Base-by-base conservation (phyloP, 2,113 vertebrate genomes). In the Phaetusa simplex region DNA sequence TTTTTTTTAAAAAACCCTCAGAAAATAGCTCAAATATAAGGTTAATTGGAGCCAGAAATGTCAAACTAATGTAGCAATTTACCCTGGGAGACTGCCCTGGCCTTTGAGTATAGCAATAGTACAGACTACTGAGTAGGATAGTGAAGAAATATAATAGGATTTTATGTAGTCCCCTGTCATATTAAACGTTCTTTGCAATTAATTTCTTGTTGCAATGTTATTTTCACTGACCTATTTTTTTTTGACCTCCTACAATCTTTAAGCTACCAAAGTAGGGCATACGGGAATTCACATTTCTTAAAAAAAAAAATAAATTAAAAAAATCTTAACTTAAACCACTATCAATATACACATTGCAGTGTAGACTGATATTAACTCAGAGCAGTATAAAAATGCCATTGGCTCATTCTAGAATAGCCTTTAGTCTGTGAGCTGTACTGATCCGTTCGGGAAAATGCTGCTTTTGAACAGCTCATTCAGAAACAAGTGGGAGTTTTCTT, bases 1-100 rank as follows among this genome's bases (percentile, higher is more conserved):
- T 98, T 98, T 97, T 95, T 90, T 91, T 1, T 11, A 97, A 96
- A 78, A 96, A 96, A 89, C 91, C 91, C 98, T 98, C 18, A 5
- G 97, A 98, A 98, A 98, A 98, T 98, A 98, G 98, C 98, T 97
- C 98, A 98, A 98, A 98, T 98, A 98, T 98, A 98, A 99, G 98
- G 98, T 99, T 98, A 99, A 99, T 99, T 98, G 98, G 98, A 98
- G 98, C 97, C 98, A 99, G 98, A 98, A 98, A 98, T 99, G 98
- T 98, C 98, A 98, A 98, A 98, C 98, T 98, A 98, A 98, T 98
- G 98, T 98, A 98, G 98, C 98, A 98, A 98, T 98, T 98, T 98
- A 98, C 98, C 84, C 97, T 92, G 98, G 98, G 98, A 99, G 98
- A 98, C 98, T 97, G 98, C 97, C 97, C 97, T 98, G 98, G 98